A percentile compares a stretch with the other conserved stretches of the same genome.
phyloP scores from a whole-genome alignment of 2,888 invertebrate species.

The Drosophila barbarae region DNA sequence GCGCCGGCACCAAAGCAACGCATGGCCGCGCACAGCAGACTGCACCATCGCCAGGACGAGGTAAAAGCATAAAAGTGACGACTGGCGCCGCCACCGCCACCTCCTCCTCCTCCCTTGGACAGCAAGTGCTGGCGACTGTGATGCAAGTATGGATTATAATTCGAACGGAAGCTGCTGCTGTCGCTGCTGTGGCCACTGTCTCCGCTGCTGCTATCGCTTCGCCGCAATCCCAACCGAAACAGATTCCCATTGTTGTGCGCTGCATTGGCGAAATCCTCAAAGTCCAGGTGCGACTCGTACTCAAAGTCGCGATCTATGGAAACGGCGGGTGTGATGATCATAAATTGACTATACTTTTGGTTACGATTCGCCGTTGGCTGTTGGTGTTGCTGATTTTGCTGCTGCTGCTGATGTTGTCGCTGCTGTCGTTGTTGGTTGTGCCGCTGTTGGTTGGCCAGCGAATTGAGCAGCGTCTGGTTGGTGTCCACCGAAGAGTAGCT shows the following conservation, averaged over 20 bases:
- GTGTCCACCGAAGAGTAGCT: slow-evolving; percentile 78
- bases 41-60: slow-evolving; percentile 79
- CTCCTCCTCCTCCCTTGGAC: slow-evolving; percentile 56
- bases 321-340: slow-evolving; percentile 79
- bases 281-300: slow-evolving; percentile 65
- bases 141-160: slow-evolving; percentile 77
- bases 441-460: slow-evolving; percentile 65
- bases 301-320: slow-evolving; percentile 79
- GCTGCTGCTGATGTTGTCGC: slow-evolving; percentile 39
- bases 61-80: slow-evolving; percentile 76
- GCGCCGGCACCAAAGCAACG: slow-evolving; percentile 77
- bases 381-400: slow-evolving; percentile 39
- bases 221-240: slow-evolving; percentile 73
- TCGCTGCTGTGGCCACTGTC: slow-evolving; percentile 77
- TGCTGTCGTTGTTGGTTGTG: slow-evolving; percentile 49
- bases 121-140: slow-evolving; percentile 77
- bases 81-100: slow-evolving; percentile 41
- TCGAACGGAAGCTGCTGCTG: slow-evolving; percentile 77
- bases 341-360: slow-evolving; percentile 78
- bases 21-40: slow-evolving; percentile 79
- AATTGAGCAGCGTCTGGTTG: slow-evolving; percentile 77
- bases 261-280: slow-evolving; percentile 67
- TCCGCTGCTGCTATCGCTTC: slow-evolving; percentile 64
- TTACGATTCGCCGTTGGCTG: slow-evolving; percentile 53
- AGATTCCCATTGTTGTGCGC: slow-evolving; percentile 76